A percentile compares a stretch with the other conserved stretches of the same genome.
Conservation (phyloP, 2,113 vertebrate species). For the Nestor notabilis region DNA sequence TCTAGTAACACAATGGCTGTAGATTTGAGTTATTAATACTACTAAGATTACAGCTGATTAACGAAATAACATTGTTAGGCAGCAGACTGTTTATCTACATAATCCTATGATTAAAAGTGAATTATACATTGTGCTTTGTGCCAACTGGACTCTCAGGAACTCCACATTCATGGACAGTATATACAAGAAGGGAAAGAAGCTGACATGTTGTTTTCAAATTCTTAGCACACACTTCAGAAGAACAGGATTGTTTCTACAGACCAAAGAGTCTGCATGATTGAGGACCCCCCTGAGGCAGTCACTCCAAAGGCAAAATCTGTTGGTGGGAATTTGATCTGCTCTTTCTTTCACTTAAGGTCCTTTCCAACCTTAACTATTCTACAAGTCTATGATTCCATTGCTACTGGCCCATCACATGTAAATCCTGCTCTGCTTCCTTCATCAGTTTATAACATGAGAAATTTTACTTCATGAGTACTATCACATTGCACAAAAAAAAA, state of each 20-base stretch:
- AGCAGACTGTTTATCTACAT: conserved; percentile 1
- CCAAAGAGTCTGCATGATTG: neutral
- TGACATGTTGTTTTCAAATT: neutral
- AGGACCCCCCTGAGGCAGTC: neutral
- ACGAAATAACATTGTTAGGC: neutral
- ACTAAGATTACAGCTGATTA: conserved; percentile 52
- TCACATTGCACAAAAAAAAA: neutral
- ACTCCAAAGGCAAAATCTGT: neutral
- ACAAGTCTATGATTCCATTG: neutral
- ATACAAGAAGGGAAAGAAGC: neutral
- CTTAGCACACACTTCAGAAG: neutral
- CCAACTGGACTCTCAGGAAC: neutral
- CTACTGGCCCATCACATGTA: neutral
- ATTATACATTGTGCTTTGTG: neutral
- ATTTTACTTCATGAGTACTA: neutral
- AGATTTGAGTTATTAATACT: neutral
- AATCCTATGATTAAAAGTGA: conserved; percentile 43
- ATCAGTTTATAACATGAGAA: neutral
- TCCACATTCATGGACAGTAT: neutral
- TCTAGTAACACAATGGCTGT: neutral
- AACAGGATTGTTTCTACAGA: neutral
- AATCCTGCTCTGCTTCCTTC: neutral
- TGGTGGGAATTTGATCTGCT: neutral
- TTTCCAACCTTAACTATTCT: neutral
- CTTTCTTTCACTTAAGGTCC: neutral